Evolutionary conservation across 2,888 invertebrate genomes (phyloP).

Genomic region (Pseudococcus jackbeardsleyi): DNA sequence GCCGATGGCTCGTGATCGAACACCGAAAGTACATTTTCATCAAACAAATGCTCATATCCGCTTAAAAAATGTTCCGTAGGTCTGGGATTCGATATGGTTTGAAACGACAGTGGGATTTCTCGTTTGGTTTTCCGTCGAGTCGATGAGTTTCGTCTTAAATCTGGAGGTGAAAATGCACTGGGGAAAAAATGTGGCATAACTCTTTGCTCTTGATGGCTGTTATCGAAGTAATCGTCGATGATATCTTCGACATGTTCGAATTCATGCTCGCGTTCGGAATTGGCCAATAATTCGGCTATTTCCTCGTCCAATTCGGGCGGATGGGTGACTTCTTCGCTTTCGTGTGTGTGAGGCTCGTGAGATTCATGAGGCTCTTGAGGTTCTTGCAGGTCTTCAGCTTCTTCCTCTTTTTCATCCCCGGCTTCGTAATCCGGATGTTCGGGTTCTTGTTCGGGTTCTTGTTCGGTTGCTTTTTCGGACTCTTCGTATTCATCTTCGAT

Average conservation of each 20-base stretch:
- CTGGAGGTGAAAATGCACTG: neutral
- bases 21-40: constrained; percentile 65
- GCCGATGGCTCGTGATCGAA: constrained; percentile 62
- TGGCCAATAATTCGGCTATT: constrained; percentile 47
- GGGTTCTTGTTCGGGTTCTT: constrained; percentile 20
- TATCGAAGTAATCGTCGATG: constrained; percentile 64
- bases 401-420: constrained; percentile 64
- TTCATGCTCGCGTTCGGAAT: constrained; percentile 55
- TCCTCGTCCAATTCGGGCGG: constrained; percentile 58
- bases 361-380: neutral
- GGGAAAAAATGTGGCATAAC: constrained; percentile 38
- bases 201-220: constrained; percentile 38
- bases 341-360: neutral
- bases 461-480: neutral
- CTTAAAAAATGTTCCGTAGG: constrained; percentile 60
- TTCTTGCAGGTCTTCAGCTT: constrained; percentile 28
- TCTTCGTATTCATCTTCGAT: neutral
- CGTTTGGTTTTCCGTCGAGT: neutral
- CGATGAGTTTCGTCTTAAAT: neutral
- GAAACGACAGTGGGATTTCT: constrained; percentile 28
- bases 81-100: constrained; percentile 1
- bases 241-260: constrained; percentile 63
- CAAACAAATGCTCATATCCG: constrained; percentile 65
- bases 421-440: neutral
- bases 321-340: constrained; percentile 36